These are phyloP conservation scores for Plebejus melissa DNA, from an alignment of 2,888 invertebrate genomes.

Conservation along the genomic window DNA sequence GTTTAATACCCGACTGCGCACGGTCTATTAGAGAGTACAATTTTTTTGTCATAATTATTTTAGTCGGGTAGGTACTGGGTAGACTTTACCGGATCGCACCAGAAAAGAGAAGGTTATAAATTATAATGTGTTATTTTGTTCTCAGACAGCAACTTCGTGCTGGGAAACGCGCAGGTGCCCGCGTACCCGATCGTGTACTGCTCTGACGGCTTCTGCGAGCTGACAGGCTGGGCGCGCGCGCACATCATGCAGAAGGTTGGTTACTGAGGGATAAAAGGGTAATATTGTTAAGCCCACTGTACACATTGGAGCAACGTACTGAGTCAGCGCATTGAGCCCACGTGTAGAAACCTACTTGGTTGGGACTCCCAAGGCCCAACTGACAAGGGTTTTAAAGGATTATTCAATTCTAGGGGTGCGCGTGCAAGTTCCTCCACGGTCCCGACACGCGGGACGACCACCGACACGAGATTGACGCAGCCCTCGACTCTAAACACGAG, in stretches of 20 bases:
- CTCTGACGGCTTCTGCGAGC: slow-evolving; percentile 97
- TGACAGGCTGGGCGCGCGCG: slow-evolving; percentile 94
- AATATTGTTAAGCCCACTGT: too few species aligned
- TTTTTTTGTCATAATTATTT: too few species aligned
- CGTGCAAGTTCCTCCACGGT: slow-evolving; percentile 96
- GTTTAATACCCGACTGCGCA: too few species aligned
- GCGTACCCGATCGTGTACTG: slow-evolving; percentile 96
- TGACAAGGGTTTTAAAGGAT: too few species aligned
- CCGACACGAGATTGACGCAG: slow-evolving; percentile 92
- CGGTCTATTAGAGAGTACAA: too few species aligned
- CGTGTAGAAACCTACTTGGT: too few species aligned
- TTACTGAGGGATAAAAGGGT: too few species aligned
- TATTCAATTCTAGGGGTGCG: slow-evolving; percentile 81
- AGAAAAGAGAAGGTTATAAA: neutral
- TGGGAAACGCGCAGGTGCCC: slow-evolving; percentile 96
- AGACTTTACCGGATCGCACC: neutral
- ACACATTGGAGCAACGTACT: too few species aligned
- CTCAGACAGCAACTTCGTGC: slow-evolving; percentile 96
- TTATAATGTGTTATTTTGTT: slow-evolving; percentile 32
- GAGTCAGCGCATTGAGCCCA: too few species aligned
- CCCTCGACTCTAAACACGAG: slow-evolving; percentile 93
- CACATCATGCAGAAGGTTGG: slow-evolving; percentile 94
- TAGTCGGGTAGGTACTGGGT: too few species aligned
- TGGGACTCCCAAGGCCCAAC: too few species aligned
- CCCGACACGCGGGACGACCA: slow-evolving; percentile 94